These are phyloP conservation scores for Zeus faber DNA, from an alignment of 2,113 vertebrate genomes.

Conservation along the genomic window DNA sequence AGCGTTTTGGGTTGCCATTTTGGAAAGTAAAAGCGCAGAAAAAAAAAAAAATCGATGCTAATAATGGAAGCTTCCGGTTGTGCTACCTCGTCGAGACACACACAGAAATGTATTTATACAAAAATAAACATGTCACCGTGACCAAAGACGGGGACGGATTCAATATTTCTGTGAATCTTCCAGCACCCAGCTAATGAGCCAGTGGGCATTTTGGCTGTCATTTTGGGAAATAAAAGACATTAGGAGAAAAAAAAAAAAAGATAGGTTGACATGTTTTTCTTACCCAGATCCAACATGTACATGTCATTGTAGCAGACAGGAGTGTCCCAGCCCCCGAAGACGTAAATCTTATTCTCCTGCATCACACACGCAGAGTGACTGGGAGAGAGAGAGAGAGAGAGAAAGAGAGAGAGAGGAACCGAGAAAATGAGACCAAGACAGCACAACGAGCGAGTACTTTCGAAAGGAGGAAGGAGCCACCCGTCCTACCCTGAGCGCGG, in stretches of 20 bases:
- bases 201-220: too few species aligned
- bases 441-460: background rate
- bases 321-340: slow-evolving; percentile 75
- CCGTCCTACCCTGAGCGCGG: slow-evolving; percentile 78
- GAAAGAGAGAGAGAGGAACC: background rate
- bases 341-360: slow-evolving; percentile 66
- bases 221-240: too few species aligned
- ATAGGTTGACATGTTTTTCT: slow-evolving; percentile 23
- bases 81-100: too few species aligned
- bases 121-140: too few species aligned
- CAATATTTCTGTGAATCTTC: too few species aligned
- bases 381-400: slow-evolving; percentile 3
- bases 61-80: too few species aligned
- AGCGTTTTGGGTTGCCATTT: too few species aligned
- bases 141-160: too few species aligned
- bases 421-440: background rate
- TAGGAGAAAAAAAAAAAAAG: background rate
- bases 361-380: slow-evolving; percentile 77
- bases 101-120: too few species aligned
- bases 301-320: slow-evolving; percentile 78
- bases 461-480: background rate
- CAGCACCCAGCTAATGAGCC: too few species aligned
- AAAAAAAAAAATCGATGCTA: too few species aligned
- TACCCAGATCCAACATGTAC: slow-evolving; percentile 79
- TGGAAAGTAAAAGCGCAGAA: too few species aligned